Conservation (phyloP, 2,797 vertebrate species). For the Eidolon dupreanum region DNA sequence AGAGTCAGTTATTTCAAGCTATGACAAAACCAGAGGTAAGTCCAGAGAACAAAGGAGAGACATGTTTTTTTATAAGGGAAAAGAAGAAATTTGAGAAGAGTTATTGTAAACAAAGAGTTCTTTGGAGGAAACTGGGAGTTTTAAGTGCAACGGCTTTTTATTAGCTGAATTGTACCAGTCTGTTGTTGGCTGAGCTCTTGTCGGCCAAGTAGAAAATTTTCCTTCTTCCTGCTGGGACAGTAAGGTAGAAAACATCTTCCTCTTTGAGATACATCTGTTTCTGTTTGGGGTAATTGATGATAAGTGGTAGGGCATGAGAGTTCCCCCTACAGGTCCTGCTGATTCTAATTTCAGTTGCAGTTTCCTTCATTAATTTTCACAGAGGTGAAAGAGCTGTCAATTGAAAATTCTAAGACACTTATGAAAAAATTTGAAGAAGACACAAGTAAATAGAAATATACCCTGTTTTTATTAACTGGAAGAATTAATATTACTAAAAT, state of each 20-base stretch:
- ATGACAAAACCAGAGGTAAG: no score
- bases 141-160: background rate
- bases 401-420: background rate
- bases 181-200: background rate
- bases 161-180: background rate
- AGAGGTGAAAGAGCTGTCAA: background rate
- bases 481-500: background rate
- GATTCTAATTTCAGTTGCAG: background rate
- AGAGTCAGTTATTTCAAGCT: no score
- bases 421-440: background rate
- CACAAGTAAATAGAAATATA: background rate
- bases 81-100: no score
- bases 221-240: background rate
- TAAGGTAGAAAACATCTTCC: background rate
- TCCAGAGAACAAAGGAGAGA: no score
- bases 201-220: background rate
- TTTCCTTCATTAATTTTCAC: background rate
- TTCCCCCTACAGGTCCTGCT: background rate
- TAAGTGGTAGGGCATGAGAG: background rate
- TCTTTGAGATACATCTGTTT: background rate
- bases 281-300: background rate
- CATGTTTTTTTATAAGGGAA: no score
- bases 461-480: background rate
- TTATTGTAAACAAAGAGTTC: background rate
- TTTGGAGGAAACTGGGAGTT: background rate